Evolutionary conservation across 2,797 vertebrate genomes (phyloP), one percentile per base, ranked within the genome.

Genomic region (Vipera ursinii): DNA sequence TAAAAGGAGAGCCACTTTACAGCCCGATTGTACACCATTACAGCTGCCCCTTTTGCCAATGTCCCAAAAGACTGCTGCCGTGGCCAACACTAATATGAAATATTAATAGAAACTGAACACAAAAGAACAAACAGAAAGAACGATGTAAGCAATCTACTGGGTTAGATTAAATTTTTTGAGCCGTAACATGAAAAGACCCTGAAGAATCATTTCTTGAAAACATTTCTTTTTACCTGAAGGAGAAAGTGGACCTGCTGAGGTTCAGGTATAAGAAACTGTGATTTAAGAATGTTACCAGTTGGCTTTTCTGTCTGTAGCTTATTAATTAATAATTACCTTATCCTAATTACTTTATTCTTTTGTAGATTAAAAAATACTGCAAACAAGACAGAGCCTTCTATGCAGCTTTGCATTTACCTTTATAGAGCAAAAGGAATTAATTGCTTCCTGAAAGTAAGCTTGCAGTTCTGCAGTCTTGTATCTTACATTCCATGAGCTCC

Each of bases 51-150:
- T 20, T 82, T 90, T 38, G 20, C 78, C 6, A 10, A 65, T 60
- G 63, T 57, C 85, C 61, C 89, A 78, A 48, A 93, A 90, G 86
- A 90, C 12, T 86, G 24, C 6, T 90, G 82, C 65, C 65, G 78
- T 91, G 78, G 82, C 69, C 88, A 51, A 24, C 86, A 78, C 63
- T 44, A 88, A 28, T 65, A 93, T 93, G 53, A 93, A 93, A 91
- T 93, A 91, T 93, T 90, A 61, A 93, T 88, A 78, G 85, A 90
- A 90, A 88, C 61, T 88, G 89, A 91, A 91, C n/a, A 91, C 28
- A 28, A 69, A 78, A 51, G 86, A 90, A 55, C 32, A 59, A 20
- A 61, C 14, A 78, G 28, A 61, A 90, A 93, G 63, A 88, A 53
- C 9, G 9, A 20, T 56, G 26, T 44, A 53, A 65, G 32, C 85